Evolutionary conservation across 2,113 vertebrate species (phyloP).

Genomic region (Isichthys henryi): DNA sequence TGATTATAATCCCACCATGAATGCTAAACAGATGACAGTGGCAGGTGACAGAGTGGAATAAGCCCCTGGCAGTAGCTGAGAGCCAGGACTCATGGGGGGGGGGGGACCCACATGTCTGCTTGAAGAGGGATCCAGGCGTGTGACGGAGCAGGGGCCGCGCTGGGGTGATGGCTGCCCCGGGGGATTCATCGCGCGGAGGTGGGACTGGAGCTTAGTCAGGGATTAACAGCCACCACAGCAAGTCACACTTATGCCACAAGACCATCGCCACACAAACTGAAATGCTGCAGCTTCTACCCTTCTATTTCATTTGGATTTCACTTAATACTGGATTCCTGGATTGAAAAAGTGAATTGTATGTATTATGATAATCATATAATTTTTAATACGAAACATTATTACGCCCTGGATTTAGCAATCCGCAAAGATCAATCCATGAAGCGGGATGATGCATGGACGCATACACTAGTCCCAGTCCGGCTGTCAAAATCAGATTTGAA

Average conservation of each 20-base stretch:
- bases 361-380: neutral
- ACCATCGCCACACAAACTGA: neutral
- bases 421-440: neutral
- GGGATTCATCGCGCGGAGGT: constrained; percentile 34
- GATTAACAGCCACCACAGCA: neutral
- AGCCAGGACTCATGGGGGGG: neutral
- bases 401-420: neutral
- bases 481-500: constrained; percentile 37
- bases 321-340: neutral
- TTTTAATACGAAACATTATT: neutral
- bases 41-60: neutral
- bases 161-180: constrained; percentile 37
- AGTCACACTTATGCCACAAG: neutral
- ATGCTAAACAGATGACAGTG: neutral
- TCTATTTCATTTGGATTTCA: neutral
- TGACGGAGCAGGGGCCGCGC: constrained; percentile 40
- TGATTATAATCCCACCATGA: neutral
- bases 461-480: neutral
- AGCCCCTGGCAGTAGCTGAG: neutral
- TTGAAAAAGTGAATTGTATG: neutral
- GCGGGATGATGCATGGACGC: neutral
- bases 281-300: neutral
- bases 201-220: constrained; percentile 44
- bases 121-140: constrained; percentile 52
- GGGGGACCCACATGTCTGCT: constrained; percentile 46